Evolutionary conservation across 2,797 vertebrate species (phyloP).

Genomic region (Leucoraja ocellata): DNA sequence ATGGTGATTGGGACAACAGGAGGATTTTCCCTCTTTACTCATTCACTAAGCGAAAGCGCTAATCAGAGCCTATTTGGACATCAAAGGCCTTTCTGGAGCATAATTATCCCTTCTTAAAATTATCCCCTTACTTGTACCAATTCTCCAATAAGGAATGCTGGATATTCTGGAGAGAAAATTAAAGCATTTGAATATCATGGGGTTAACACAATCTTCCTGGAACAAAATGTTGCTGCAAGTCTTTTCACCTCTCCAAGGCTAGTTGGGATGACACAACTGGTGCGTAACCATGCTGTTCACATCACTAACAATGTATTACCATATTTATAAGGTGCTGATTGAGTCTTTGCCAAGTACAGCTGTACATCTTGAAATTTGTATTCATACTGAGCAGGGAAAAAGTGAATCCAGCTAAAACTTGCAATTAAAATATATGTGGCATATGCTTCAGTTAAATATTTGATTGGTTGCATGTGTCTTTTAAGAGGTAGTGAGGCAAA

Average conservation of each 20-base stretch:
- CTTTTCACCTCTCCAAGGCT: not conserved
- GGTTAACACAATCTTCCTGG: not conserved
- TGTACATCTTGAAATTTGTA: conserved; percentile 23
- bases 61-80: not conserved
- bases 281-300: not conserved
- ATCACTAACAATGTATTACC: not conserved
- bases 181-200: not conserved
- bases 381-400: not conserved
- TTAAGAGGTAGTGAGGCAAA: not conserved
- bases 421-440: not conserved
- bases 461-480: not conserved
- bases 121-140: no score
- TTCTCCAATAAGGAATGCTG: not conserved
- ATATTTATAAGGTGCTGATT: conserved; percentile 19
- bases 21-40: not conserved
- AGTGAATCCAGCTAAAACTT: not conserved
- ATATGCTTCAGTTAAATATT: not conserved
- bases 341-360: not conserved
- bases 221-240: not conserved
- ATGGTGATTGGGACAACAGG: not conserved
- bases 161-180: not conserved
- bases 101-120: not conserved
- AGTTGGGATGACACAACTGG: not conserved
- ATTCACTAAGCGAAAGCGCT: not conserved
- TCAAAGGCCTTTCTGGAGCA: not conserved